Base-by-base conservation (phyloP, 1,140 invertebrate genomes). In the Chionoecetes opilio region DNA sequence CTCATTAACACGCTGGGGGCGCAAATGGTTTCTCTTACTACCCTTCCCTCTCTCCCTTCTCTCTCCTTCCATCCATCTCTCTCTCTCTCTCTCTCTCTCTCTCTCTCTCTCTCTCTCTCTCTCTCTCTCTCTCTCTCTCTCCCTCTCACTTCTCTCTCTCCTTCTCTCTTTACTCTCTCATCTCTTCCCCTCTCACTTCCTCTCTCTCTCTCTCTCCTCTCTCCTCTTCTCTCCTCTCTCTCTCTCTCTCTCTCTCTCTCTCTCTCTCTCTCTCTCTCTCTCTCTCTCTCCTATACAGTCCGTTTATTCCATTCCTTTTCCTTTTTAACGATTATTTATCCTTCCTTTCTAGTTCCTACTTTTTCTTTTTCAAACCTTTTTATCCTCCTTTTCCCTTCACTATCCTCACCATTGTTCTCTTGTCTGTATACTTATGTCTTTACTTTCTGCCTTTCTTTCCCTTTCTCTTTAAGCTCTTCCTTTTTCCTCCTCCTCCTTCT, bases 1-100 rank as follows among this genome's bases (percentile, higher is more conserved):
- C 92, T 93, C 92, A 93, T 93, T 93, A 93, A 93, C 92, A 93
- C 82, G 82, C 92, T 87, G 41, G 82, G 29, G 92, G 92, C 84
- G 92, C 92, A 93, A 93, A 87, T 86, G 92, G 90, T 41, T 29
- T 29, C n/a, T 41, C n/a, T 38, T 53, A 37, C 92, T 93, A 26
- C 91, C 53, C 92, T 32, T 35, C 26, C 91, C 53, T 37, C 82
- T 63, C n/a, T 29, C 34, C 26, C 21, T 63, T 31, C 84, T 53
- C 37, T n/a, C 37, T 38, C 85, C 26, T 32, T 38, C 35, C 34
- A 34, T 92, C 34, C 75, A 37, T 21, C 91, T 38, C 35, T 75
- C 46, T 35, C 34, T 14, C 41, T 38, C 34, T 32, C 11, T 41
- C 75, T 29, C 46, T 82, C 63, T 35, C 26, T 21, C n/a, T 11